Conservation (phyloP, 2,113 vertebrate genomes). For the Psettodes erumei region DNA sequence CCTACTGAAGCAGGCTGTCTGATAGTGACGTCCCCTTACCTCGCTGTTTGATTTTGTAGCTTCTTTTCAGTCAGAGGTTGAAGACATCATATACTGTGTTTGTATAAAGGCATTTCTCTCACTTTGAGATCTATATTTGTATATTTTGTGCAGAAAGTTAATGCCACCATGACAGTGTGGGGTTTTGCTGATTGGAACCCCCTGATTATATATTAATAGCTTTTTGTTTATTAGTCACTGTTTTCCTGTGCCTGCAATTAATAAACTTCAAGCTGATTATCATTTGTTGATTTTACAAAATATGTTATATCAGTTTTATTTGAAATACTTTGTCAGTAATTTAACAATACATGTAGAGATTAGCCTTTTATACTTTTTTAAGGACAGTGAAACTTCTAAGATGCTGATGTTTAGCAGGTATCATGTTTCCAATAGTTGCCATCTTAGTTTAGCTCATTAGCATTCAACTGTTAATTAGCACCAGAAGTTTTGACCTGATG, state of each 20-base stretch:
- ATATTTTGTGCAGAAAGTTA: slow-evolving; percentile 53
- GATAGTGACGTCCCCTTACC: slow-evolving; percentile 2
- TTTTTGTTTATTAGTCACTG: slow-evolving; percentile 45
- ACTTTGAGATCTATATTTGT: slow-evolving; percentile 58
- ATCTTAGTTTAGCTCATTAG: neutral
- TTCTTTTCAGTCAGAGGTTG: slow-evolving; percentile 10
- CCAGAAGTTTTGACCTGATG: neutral
- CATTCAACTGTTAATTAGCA: neutral
- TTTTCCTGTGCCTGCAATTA: slow-evolving; percentile 69
- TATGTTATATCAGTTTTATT: neutral
- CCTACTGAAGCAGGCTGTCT: slow-evolving; percentile 25
- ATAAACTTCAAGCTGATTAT: slow-evolving; percentile 64
- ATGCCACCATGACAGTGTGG: slow-evolving; percentile 21
- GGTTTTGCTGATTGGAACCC: slow-evolving; percentile 35
- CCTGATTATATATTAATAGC: slow-evolving; percentile 17
- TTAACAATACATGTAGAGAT: neutral
- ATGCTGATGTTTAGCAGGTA: neutral
- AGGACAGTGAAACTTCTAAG: neutral
- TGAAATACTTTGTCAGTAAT: neutral
- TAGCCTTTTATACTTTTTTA: neutral
- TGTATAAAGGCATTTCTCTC: slow-evolving; percentile 41
- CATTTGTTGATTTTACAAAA: neutral
- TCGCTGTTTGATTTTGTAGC: slow-evolving; percentile 22
- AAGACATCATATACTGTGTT: slow-evolving; percentile 11
- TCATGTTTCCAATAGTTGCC: neutral